Base-by-base conservation (phyloP, 2,113 vertebrate species). In the Tympanuchus pallidicinctus region DNA sequence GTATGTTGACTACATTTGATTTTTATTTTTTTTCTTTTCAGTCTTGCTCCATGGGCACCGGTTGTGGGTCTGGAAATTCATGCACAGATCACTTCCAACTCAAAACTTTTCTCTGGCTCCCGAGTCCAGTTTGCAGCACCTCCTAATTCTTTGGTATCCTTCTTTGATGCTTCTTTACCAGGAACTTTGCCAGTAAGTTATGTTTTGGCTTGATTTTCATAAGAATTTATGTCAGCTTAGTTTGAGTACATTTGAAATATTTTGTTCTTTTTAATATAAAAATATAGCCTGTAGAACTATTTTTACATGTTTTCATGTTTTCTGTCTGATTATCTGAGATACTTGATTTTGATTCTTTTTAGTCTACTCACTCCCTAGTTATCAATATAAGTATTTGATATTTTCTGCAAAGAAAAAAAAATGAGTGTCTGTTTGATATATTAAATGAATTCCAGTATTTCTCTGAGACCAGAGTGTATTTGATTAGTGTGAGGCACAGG, bases 1-100 rank as follows among this genome's bases (percentile, higher is more conserved):
- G 0, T 52, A n/a, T 76, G 69, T 54, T 64, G 83, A 77, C 34
- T 48, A 1, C 61, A 34, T 94, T 81, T 63, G 15, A 14, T 9
- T 73, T 73, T 14, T 59, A 5, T 7, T 78, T 14, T 59, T 78
- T 25, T 84, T 32, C 32, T 88, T 96, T 96, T 75, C 81, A 99
- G 99, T 76, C 92, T 96, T 77, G 88, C 96, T 88, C 89, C 97
- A 28, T 98, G 99, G 98, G 96, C 97, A 59, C 98, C 98, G 19
- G 99, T 99, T 64, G 99, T 99, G 43, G 99, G 99, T 69, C 92
- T 99, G 97, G 99, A 99, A 97, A 97, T 99, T 95, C 99, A 99
- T 57, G 99, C 98, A 27, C 99, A 99, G 97, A 99, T 99, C 92
- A 98, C 98, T 84, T 99, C 99, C 87, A 98, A 97, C 64, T 98